Base-by-base conservation (phyloP, 2,797 vertebrate genomes). In the Arnoldichthys spilopterus region DNA sequence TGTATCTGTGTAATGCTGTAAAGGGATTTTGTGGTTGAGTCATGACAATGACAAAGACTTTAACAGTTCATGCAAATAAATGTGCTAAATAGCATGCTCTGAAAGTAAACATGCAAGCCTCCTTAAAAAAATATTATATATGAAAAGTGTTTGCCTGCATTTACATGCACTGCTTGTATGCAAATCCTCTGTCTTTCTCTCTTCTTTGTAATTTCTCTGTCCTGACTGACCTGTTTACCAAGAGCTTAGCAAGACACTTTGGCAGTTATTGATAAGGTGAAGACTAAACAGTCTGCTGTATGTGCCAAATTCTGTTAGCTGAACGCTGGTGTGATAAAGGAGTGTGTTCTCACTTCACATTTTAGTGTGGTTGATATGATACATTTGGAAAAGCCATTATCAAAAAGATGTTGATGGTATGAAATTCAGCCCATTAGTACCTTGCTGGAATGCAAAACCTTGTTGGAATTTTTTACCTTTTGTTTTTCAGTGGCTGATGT, bases 61-160 rank as follows among this genome's bases (percentile, higher is more conserved):
- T 43, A 59, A 66, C 72, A 82, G 67, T 84, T 82, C 77, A 74
- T 74, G 43, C 64, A 78, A 78, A 78, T 63, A 80, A 85, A 85
- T 47, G 67, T 34, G 34, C 47, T 20, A 45, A 37, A 82, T 56
- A 58, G 74, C 71, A 22, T 53, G 53, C 73, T 70, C 77, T 28
- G 72, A 37, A 34, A 37, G 53, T 53, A 32, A 69, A 69, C 62
- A 64, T 34, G 30, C 49, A 58, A 61, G 49, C 13, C 8, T 77
- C n/a, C 34, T 58, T 22, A 32, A 22, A 45, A 68, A 82, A 71
- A 78, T 28, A 11, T 61, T 32, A 7, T 32, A 6, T 61, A 24
- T 53, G 26, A 30, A 74, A 63, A 24, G 6, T 26, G 13, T 74
- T 24, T 28, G n/a, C n/a, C n/a, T n/a, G n/a, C n/a, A n/a, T n/a